These are phyloP conservation scores for Caradrina clavipalpis DNA, from an alignment of 2,888 invertebrate genomes.

Conservation along the genomic window DNA sequence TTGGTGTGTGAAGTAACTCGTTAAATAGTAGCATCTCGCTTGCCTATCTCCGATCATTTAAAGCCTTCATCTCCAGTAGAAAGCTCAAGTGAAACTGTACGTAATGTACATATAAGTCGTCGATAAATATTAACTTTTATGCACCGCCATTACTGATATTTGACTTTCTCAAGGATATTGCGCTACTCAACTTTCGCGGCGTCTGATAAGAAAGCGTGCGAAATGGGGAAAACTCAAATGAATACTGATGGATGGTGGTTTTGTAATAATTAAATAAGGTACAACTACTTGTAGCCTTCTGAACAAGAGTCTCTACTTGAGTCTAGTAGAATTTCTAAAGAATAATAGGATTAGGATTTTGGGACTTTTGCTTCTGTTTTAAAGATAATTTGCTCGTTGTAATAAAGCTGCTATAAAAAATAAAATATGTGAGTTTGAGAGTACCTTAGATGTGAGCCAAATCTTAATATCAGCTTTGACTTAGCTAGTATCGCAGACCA, in stretches of 20 bases:
- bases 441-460: not conserved
- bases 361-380: not conserved
- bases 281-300: not conserved
- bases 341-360: not conserved
- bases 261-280: not conserved
- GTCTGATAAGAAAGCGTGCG: constrained; percentile 45
- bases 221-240: constrained; percentile 59
- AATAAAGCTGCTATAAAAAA: not conserved
- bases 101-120: constrained; percentile 58
- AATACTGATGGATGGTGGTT: constrained; percentile 29
- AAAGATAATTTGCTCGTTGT: not conserved
- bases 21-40: not conserved
- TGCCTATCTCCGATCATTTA: constrained; percentile 12
- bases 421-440: not conserved
- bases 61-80: constrained; percentile 69
- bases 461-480: too few species aligned
- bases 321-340: not conserved
- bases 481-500: too few species aligned
- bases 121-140: constrained; percentile 79
- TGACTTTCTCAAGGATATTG: constrained; percentile 77
- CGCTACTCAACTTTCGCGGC: constrained; percentile 56
- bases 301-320: too few species aligned
- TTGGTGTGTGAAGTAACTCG: not conserved
- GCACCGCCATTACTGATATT: constrained; percentile 78
- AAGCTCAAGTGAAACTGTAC: constrained; percentile 73